Conservation (phyloP, 2,888 invertebrate genomes). For the Alentia gelatinosa region DNA sequence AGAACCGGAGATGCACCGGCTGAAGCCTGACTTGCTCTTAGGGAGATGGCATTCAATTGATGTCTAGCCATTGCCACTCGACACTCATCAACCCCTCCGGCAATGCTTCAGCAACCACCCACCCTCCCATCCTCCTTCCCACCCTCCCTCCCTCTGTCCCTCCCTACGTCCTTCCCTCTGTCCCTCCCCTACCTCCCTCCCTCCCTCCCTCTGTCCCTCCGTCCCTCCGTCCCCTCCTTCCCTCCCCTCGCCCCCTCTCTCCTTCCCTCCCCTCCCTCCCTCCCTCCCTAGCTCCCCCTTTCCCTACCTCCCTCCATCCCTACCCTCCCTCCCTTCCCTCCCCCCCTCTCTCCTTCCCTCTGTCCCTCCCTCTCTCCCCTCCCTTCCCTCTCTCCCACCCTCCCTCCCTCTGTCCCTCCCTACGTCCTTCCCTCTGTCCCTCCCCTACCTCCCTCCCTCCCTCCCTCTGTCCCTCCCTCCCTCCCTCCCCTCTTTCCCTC, state of each 20-base stretch:
- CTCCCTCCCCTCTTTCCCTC: not conserved
- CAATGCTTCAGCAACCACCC: too few species aligned
- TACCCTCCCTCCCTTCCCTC: not conserved
- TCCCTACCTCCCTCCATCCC: too few species aligned
- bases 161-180: too few species aligned
- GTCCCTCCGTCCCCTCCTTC: too few species aligned
- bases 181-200: not conserved
- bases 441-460: not conserved
- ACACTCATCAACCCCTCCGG: too few species aligned
- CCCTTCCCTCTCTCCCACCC: not conserved
- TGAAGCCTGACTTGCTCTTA: not conserved
- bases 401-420: not conserved
- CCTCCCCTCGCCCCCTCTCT: not conserved
- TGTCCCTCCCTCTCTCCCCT: not conserved
- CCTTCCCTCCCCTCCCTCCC: not conserved
- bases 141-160: too few species aligned
- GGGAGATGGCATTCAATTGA: not conserved
- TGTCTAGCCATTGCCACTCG: not conserved
- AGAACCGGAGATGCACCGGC: not conserved
- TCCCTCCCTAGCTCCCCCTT: too few species aligned
- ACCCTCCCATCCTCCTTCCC: too few species aligned
- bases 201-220: too few species aligned
- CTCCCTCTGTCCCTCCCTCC: not conserved
- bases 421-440: not conserved
- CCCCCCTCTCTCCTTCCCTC: not conserved